Evolutionary conservation across 2,888 invertebrate genomes (phyloP), one percentile per base, ranked within the genome.

Genomic region (Tribolium freemani): DNA sequence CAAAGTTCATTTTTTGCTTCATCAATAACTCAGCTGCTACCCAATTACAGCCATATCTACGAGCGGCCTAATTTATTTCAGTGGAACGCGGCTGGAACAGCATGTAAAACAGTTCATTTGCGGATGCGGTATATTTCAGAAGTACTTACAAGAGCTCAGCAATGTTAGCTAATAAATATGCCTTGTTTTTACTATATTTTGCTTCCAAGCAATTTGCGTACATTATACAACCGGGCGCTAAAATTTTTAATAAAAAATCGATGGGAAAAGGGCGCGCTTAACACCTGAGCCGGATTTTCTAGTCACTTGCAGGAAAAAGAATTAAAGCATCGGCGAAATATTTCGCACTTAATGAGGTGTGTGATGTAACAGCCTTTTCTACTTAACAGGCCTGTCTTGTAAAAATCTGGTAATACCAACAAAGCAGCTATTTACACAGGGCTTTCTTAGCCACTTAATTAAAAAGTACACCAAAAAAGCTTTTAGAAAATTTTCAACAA

Each of bases 11-110:
- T 61, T 70, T 70, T 70, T 60, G 69, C 54, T 68, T 68, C 63
- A 72, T 72, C 68, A 61, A 68, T 72, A 72, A 72, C 67, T 70
- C 71, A 44, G 53, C 46, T 66, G 21, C 71, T 58, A 60, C 56
- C 72, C 72, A 72, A 68, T 72, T 72, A 68, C 60, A 54, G 50
- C 61, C 68, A 61, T 60, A 68, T 72, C 72, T 72, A 56, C 61
- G 61, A 61, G 16, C 48, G 38, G 51, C 56, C 54, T 72, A 72
- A 72, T 68, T 61, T 61, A 72, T 72, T 68, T 56, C 56, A 16
- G 10, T n/a, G 38, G 13, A 67, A 67, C 51, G 66, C 51, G 61
- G 9, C 57, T 58, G 61, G 72, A 61, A 68, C 61, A 44, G 68
- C 68, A 72, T 72, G 67, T 72, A 72, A 72, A 68, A 50, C 72